These are phyloP conservation scores for Tor tambroides DNA, from an alignment of 2,113 vertebrate species.

Conservation along the genomic window DNA sequence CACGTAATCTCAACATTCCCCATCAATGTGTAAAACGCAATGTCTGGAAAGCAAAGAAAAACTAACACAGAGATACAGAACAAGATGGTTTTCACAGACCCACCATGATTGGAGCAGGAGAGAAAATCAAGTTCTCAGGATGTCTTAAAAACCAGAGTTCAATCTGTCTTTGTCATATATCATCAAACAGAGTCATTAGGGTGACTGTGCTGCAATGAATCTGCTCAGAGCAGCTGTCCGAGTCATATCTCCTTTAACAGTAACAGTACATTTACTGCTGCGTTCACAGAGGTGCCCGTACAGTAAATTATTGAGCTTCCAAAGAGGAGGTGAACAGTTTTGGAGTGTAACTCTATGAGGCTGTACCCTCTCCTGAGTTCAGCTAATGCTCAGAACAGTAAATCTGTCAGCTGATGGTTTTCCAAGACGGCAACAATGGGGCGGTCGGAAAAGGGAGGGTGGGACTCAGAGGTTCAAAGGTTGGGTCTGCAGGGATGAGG, in stretches of 20 bases:
- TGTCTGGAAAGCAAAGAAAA: background rate
- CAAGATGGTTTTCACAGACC: conserved; percentile 47
- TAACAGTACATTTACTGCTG: conserved; percentile 54
- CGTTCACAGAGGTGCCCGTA: conserved; percentile 41
- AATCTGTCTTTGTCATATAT: conserved; percentile 38
- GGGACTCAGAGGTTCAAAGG: conserved; percentile 52
- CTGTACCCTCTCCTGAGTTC: conserved; percentile 57
- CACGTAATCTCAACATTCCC: background rate
- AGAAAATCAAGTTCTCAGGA: conserved; percentile 30
- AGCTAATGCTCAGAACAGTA: conserved; percentile 57
- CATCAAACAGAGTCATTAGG: conserved; percentile 50
- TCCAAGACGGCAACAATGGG: conserved; percentile 49
- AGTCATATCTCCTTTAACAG: conserved; percentile 56
- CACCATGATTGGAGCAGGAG: conserved; percentile 9
- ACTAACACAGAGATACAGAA: conserved; percentile 5
- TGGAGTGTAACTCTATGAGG: conserved; percentile 51
- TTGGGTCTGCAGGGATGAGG: conserved; percentile 38
- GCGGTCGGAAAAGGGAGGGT: conserved; percentile 40
- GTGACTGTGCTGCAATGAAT: conserved; percentile 45
- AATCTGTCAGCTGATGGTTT: conserved; percentile 64
- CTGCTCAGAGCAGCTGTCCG: conserved; percentile 44
- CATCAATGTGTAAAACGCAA: background rate
- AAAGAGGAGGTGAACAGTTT: conserved; percentile 32
- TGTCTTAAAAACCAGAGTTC: conserved; percentile 42
- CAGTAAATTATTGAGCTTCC: conserved; percentile 54